Conservation (phyloP, 2,797 vertebrate genomes). For the Psittacula derbiana region DNA sequence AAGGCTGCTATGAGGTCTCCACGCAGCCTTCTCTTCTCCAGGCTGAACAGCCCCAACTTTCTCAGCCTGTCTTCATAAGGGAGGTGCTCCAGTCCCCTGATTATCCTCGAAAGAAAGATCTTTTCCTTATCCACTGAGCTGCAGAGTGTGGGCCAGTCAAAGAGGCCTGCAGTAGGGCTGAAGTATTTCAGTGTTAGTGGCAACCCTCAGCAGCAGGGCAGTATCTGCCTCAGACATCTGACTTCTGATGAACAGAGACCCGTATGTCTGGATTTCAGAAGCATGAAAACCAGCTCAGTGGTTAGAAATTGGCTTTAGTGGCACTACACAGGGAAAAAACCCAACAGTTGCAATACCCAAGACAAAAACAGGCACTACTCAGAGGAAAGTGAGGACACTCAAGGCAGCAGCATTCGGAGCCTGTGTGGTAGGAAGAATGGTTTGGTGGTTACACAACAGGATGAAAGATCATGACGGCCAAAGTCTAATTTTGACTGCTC, state of each 20-base stretch:
- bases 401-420: not conserved
- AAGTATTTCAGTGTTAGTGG: not conserved
- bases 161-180: not conserved
- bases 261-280: constrained; percentile 27
- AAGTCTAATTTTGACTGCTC: not conserved
- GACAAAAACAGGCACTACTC: not conserved
- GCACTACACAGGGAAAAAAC: not conserved
- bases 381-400: not conserved
- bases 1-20: too few relatives aligned
- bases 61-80: too few relatives aligned
- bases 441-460: constrained; percentile 36
- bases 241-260: not conserved
- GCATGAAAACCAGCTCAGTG: not conserved
- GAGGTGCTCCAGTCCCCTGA: too few relatives aligned
- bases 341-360: not conserved
- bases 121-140: not conserved
- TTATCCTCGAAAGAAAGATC: not conserved
- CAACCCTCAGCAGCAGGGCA: not conserved
- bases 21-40: too few relatives aligned
- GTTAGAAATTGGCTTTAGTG: not conserved
- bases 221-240: constrained; percentile 26
- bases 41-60: too few relatives aligned
- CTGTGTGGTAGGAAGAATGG: not conserved
- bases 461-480: not conserved
- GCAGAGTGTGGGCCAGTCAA: not conserved